Conservation (phyloP, 2,113 vertebrate genomes). For the Pungitius pungitius region DNA sequence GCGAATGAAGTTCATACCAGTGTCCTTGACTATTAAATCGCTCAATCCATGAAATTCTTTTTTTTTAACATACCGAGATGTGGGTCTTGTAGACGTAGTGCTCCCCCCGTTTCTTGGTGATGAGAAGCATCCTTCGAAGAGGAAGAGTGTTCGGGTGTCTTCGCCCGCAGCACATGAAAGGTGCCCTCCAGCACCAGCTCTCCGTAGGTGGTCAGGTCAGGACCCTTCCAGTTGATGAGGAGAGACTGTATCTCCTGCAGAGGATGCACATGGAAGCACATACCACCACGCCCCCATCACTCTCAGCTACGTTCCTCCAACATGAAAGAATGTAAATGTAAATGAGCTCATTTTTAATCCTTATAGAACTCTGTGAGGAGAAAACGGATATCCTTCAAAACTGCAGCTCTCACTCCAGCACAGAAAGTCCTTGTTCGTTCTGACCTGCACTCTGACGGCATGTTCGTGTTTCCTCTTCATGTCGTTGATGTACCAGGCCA, state of each 20-base stretch:
- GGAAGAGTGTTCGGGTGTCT: conserved; percentile 91
- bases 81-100: conserved; percentile 93
- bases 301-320: neutral
- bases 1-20: conserved; percentile 11
- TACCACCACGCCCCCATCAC: neutral
- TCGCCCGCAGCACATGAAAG: conserved; percentile 90
- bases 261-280: conserved; percentile 36
- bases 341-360: neutral
- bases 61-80: conserved; percentile 88
- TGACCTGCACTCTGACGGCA: conserved; percentile 93
- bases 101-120: conserved; percentile 93
- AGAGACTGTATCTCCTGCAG: conserved; percentile 94
- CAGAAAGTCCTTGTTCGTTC: too few relatives aligned
- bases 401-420: neutral
- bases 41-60: conserved; percentile 15
- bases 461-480: conserved; percentile 99
- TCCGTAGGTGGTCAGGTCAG: conserved; percentile 91
- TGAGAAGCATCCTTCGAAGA: conserved; percentile 92
- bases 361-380: neutral
- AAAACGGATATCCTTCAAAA: conserved; percentile 19
- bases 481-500: conserved; percentile 99
- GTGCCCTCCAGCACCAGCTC: conserved; percentile 96
- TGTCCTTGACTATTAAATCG: neutral
- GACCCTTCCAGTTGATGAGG: conserved; percentile 95
- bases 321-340: conserved; percentile 10